Evolutionary conservation across 1,140 invertebrate species (phyloP), one percentile per base, ranked within the genome.

Genomic region (Euwallacea fornicatus): DNA sequence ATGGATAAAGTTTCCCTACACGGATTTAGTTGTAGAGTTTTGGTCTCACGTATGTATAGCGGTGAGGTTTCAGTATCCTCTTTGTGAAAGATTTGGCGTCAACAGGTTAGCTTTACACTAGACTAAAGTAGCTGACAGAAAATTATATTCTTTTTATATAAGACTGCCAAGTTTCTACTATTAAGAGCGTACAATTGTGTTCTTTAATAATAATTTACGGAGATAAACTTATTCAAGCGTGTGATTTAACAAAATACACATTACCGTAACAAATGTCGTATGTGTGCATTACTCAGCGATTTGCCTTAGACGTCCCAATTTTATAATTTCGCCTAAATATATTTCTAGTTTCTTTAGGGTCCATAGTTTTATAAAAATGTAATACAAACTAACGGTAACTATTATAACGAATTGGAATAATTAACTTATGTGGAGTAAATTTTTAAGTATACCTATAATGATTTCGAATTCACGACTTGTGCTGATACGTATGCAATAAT

Each of bases 101-200:
- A 50, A 50, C 9, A 50, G 21, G 21, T 33, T 33, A 33, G 21
- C 21, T 33, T 33, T 33, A 33, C 21, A 33, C 21, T 33, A 33
- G 21, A 33, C 21, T 33, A 33, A 33, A 33, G 21, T 33, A 33
- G 21, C 21, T 33, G 21, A 33, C 21, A 33, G 21, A 33, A 33
- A 33, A 33, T 33, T 33, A 33, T 33, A 33, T 33, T 33, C 21
- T 33, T 33, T 64, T 64, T n/a, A 47, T 64, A 66, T 54, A 66
- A 66, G 63, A 66, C 63, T 66, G 63, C 63, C 63, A 66, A 50
- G 50, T 64, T 54, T 66, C 47, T 63, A 54, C 33, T 10, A 33
- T 66, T 66, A 55, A 55, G 16, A 10, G 44, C 55, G 55, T 53
- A 54, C 55, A 54, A 53, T 53, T 66, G 65, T 66, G 65, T 66